Conservation (phyloP, 2,113 vertebrate species). For the Romanogobio albipinnatus region DNA sequence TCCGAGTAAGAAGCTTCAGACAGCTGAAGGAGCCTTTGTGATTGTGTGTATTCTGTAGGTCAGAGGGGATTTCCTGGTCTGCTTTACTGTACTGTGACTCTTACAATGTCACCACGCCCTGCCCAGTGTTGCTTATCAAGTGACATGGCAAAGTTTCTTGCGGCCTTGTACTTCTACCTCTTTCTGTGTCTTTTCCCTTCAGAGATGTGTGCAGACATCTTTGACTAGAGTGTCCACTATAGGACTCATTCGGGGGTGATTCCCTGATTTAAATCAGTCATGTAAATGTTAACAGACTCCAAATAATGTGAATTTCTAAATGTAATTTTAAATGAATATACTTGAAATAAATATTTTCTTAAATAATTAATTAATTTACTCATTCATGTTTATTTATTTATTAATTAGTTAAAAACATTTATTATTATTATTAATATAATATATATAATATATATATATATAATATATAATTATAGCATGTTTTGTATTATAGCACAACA, state of each 20-base stretch:
- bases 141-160: constrained; percentile 48
- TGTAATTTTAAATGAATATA: too few relatives aligned
- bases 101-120: constrained; percentile 42
- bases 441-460: too few relatives aligned
- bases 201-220: constrained; percentile 4
- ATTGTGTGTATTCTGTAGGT: constrained; percentile 63
- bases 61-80: constrained; percentile 62
- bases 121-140: constrained; percentile 50
- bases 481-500: too few relatives aligned
- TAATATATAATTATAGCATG: too few relatives aligned
- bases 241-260: not conserved
- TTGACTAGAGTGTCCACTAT: not conserved
- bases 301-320: not conserved
- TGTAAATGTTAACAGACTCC: not conserved
- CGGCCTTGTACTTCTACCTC: constrained; percentile 11
- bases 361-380: too few relatives aligned
- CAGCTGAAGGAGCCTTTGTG: constrained; percentile 33
- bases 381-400: too few relatives aligned
- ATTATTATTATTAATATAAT: too few relatives aligned
- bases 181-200: not conserved
- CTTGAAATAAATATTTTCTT: too few relatives aligned
- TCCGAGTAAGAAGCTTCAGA: constrained; percentile 19
- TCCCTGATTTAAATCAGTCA: not conserved
- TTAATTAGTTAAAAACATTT: too few relatives aligned
- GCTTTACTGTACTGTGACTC: constrained; percentile 45